Evolutionary conservation across 2,797 vertebrate species (phyloP).

Genomic region (Notolabrus celidotus): DNA sequence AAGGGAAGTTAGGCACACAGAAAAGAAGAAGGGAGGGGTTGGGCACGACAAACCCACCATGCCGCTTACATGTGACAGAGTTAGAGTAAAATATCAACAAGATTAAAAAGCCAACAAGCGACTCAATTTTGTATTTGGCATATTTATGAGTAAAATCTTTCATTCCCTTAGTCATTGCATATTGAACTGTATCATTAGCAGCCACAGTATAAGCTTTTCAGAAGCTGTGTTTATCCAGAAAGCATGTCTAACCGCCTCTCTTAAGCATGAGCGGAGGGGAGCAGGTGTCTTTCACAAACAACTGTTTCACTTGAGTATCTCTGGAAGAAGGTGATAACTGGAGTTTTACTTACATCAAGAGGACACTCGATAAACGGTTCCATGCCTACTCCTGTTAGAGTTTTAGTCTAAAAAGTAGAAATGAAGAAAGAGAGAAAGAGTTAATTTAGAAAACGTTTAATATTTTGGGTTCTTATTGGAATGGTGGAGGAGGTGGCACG

Average conservation of each 20-base stretch:
- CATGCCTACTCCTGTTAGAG: slow-evolving; percentile 90
- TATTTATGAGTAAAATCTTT: background rate
- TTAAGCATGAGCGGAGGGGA: background rate
- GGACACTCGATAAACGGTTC: slow-evolving; percentile 85
- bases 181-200: background rate
- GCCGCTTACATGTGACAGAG: slow-evolving; percentile 32
- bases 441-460: background rate
- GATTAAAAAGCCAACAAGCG: too few relatives aligned
- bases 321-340: background rate
- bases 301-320: background rate
- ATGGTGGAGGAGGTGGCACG: background rate
- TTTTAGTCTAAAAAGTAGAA: slow-evolving; percentile 88
- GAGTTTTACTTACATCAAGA: slow-evolving; percentile 85
- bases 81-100: background rate
- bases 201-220: background rate
- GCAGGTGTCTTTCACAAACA: slow-evolving; percentile 20
- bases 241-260: too few relatives aligned
- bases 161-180: background rate
- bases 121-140: too few relatives aligned
- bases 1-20: slow-evolving; percentile 41
- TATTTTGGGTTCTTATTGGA: background rate
- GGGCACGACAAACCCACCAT: slow-evolving; percentile 19
- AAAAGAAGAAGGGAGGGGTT: slow-evolving; percentile 14
- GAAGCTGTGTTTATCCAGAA: background rate
- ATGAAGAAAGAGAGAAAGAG: background rate